Conservation (phyloP, 2,113 vertebrate genomes). For the Cyanoderma ruficeps region DNA sequence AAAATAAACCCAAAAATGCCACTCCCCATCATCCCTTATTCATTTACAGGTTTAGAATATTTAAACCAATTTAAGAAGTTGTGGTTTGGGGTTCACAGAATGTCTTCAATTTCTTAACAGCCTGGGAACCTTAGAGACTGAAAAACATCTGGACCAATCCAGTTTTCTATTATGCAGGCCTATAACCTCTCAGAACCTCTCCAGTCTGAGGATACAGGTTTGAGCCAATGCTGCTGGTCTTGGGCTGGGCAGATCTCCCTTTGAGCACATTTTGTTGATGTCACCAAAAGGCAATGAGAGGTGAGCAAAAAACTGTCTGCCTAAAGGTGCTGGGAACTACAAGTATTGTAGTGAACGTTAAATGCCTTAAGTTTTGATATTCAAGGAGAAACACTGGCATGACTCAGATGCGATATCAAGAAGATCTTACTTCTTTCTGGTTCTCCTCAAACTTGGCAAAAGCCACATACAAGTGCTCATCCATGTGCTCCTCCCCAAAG, state of each 20-base stretch:
- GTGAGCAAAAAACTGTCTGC: background rate
- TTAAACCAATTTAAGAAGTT: background rate
- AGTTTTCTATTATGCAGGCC: background rate
- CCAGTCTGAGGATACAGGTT: background rate
- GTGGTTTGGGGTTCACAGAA: background rate
- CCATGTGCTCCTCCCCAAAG: conserved; percentile 91
- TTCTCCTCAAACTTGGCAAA: conserved; percentile 96
- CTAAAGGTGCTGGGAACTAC: background rate
- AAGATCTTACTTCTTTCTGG: conserved; percentile 88
- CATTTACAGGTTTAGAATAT: background rate
- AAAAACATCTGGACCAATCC: background rate
- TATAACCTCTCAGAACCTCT: background rate
- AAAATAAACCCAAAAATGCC: background rate
- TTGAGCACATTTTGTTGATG: background rate
- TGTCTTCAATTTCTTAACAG: background rate
- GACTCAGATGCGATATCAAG: background rate
- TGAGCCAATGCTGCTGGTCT: background rate
- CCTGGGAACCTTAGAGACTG: background rate
- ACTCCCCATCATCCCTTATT: background rate
- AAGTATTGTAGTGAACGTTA: accelerated
- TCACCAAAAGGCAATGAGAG: background rate
- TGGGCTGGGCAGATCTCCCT: background rate
- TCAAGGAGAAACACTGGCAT: background rate
- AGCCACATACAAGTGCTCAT: conserved; percentile 92
- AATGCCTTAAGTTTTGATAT: background rate